Conservation (phyloP, 2,888 invertebrate genomes). For the Agriopis leucophaearia region DNA sequence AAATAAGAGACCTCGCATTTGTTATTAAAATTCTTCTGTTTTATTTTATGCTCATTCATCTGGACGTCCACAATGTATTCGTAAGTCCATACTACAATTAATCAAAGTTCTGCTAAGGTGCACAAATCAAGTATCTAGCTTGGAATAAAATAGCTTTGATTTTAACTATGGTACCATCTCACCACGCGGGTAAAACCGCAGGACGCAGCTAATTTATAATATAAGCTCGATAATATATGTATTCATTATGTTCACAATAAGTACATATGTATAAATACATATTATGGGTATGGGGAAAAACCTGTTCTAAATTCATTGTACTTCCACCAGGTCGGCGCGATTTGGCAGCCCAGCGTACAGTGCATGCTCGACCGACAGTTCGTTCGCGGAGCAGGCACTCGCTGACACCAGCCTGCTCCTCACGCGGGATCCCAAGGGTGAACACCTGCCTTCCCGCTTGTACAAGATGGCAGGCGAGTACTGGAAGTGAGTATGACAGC, state of each 20-base stretch:
- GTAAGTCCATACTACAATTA: constrained; percentile 19
- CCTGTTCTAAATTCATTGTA: background rate
- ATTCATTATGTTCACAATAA: no score
- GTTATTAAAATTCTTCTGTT: background rate
- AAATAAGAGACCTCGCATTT: background rate
- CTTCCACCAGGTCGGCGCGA: constrained; percentile 63
- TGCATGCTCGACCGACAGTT: constrained; percentile 82
- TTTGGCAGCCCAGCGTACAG: constrained; percentile 80
- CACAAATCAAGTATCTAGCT: background rate
- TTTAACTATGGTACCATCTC: no score
- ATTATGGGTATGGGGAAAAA: no score
- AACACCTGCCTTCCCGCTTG: constrained; percentile 89
- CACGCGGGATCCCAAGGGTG: constrained; percentile 70
- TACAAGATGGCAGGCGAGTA: constrained; percentile 93
- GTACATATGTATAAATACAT: no score
- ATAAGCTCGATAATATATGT: no score
- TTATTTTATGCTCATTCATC: constrained; percentile 22
- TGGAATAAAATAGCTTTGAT: background rate
- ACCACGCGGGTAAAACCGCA: no score
- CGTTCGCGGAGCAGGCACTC: constrained; percentile 82
- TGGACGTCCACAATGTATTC: constrained; percentile 39
- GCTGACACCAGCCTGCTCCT: constrained; percentile 79
- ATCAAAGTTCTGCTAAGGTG: background rate
- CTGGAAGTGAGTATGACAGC: constrained; percentile 90
- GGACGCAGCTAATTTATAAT: no score